A percentile compares a stretch with the other conserved stretches of the same genome.
These are phyloP conservation scores for Melanotaenia trifasciata DNA, from an alignment of 2,797 vertebrate species.

Conservation along the genomic window DNA sequence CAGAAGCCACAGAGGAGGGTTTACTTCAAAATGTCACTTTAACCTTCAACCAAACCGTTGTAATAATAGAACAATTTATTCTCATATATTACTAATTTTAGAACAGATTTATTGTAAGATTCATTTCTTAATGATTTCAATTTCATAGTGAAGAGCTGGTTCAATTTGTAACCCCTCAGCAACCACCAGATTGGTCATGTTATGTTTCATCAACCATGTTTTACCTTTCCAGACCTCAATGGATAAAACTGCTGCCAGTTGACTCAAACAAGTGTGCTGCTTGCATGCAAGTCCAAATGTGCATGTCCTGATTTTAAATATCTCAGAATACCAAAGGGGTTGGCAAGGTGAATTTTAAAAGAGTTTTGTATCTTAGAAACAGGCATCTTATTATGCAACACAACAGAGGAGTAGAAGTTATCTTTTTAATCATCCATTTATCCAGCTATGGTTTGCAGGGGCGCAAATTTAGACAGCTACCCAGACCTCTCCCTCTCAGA, in stretches of 20 bases:
- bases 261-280: background rate
- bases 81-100: too few relatives aligned
- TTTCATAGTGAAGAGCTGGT: background rate
- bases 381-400: background rate
- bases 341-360: background rate
- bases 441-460: background rate
- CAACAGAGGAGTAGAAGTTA: background rate
- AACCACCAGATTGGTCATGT: background rate
- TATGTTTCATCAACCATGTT: background rate
- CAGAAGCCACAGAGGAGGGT: conserved; percentile 7
- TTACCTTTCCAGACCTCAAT: background rate
- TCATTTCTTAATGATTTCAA: background rate
- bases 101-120: background rate
- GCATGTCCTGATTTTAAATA: background rate
- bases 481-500: background rate
- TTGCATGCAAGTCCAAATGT: background rate
- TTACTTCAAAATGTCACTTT: conserved; percentile 1
- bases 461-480: background rate
- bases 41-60: background rate
- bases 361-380: background rate
- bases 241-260: background rate
- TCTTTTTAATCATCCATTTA: background rate
- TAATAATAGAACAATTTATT: too few relatives aligned
- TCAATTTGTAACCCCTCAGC: background rate
- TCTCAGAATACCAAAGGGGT: background rate